Evolutionary conservation across 2,797 vertebrate genomes (phyloP).

Genomic region (Aldrovandia affinis): DNA sequence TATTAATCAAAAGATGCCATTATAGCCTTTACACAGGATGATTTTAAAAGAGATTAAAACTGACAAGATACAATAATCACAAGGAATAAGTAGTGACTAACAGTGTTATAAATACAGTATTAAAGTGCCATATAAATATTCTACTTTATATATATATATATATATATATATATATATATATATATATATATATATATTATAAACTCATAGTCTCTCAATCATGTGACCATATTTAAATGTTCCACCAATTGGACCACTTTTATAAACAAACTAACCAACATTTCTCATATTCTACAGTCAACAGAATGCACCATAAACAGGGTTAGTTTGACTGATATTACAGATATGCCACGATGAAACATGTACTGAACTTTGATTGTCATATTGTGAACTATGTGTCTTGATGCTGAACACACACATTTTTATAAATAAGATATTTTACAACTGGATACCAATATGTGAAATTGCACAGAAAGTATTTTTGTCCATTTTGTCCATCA

Average conservation of each 20-base stretch:
- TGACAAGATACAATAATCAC: neutral
- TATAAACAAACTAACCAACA: neutral
- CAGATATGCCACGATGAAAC: neutral
- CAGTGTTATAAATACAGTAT: slow-evolving; percentile 2
- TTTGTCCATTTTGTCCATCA: neutral
- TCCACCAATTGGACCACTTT: neutral
- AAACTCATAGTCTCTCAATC: neutral
- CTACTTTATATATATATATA: neutral
- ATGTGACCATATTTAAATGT: too few species aligned
- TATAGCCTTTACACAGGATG: slow-evolving; percentile 4
- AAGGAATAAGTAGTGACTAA: neutral
- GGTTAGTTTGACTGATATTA: slow-evolving; percentile 1
- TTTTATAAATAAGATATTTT: slow-evolving; percentile 50
- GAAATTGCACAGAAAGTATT: neutral
- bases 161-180: too few species aligned
- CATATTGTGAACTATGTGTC: neutral
- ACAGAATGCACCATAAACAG: neutral
- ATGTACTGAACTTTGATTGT: neutral
- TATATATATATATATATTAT: too few species aligned
- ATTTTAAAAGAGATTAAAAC: neutral
- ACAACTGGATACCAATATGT: neutral
- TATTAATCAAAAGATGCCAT: slow-evolving; percentile 10
- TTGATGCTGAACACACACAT: slow-evolving; percentile 36
- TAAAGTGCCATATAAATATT: slow-evolving; percentile 10
- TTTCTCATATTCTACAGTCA: neutral